Conservation (phyloP, 2,888 invertebrate genomes). For the Cosmopolites sordidus region DNA sequence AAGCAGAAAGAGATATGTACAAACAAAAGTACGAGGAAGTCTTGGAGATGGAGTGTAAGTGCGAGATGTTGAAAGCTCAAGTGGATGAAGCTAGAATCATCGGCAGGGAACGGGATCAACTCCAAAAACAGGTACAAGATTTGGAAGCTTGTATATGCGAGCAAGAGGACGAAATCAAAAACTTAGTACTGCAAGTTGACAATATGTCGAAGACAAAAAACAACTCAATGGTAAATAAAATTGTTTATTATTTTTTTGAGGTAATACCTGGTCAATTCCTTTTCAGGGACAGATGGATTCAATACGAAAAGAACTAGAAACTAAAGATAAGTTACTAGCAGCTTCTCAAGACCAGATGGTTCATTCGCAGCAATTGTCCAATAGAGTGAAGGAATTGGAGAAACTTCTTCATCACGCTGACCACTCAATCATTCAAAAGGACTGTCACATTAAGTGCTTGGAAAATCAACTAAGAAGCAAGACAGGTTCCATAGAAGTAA, state of each 20-base stretch:
- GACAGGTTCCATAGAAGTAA: conserved; percentile 12
- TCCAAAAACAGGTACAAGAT: conserved; percentile 53
- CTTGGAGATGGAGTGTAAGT: conserved; percentile 36
- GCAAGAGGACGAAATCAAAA: conserved; percentile 56
- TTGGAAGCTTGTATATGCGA: conserved; percentile 55
- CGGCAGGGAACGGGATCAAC: conserved; percentile 50
- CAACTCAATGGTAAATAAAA: conserved; percentile 18
- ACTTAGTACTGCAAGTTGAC: conserved; percentile 52
- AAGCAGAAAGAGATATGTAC: conserved; percentile 42
- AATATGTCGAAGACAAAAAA: conserved; percentile 43
- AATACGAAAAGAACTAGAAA: conserved; percentile 40
- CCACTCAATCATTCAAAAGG: conserved; percentile 22
- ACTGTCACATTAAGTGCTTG: conserved; percentile 27
- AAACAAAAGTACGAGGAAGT: conserved; percentile 39
- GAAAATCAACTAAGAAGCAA: conserved; percentile 28
- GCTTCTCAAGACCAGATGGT: conserved; percentile 40
- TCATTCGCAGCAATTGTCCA: conserved; percentile 32
- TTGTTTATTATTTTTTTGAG: too few relatives aligned
- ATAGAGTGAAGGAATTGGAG: conserved; percentile 34
- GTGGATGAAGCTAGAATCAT: conserved; percentile 36
- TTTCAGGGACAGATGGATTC: not conserved
- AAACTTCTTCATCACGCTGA: conserved; percentile 29
- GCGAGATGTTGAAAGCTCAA: conserved; percentile 36
- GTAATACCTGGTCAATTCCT: too few relatives aligned
- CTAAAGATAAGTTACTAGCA: conserved; percentile 40